phyloP scores from a whole-genome alignment of 2,888 invertebrate genomes.

The Nephrotoma guestfalica region DNA sequence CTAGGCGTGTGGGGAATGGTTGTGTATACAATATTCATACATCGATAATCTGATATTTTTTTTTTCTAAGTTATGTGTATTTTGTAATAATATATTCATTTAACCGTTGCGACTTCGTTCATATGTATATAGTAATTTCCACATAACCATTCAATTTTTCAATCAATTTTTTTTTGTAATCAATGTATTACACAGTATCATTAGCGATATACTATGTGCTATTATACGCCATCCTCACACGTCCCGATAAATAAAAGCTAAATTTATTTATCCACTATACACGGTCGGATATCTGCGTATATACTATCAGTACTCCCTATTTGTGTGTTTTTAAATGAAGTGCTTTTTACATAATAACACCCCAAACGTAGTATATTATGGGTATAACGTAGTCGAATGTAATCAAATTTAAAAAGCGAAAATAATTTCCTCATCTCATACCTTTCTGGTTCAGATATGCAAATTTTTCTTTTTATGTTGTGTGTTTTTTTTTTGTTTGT shows the following conservation, averaged over 20 bases:
- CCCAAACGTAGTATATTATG: neutral
- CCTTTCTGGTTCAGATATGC: neutral
- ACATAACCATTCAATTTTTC: neutral
- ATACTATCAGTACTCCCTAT: neutral
- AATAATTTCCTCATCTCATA: neutral
- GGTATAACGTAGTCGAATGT: neutral
- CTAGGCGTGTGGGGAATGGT: too few relatives aligned
- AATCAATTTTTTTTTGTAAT: neutral
- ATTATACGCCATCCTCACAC: neutral
- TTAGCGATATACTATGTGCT: neutral
- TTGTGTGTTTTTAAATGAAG: neutral
- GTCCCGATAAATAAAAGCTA: too few relatives aligned
- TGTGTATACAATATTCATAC: too few relatives aligned
- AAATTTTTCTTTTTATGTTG: neutral
- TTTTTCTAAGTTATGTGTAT: neutral
- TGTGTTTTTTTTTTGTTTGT: neutral
- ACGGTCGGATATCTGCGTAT: neutral
- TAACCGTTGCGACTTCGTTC: neutral
- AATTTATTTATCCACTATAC: neutral
- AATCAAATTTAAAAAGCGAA: neutral
- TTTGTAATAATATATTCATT: neutral
- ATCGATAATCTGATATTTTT: too few relatives aligned
- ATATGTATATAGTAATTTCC: neutral
- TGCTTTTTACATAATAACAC: neutral
- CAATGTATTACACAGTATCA: neutral